phyloP scores from a whole-genome alignment of 2,888 invertebrate genomes.

The Pollenia labialis region DNA sequence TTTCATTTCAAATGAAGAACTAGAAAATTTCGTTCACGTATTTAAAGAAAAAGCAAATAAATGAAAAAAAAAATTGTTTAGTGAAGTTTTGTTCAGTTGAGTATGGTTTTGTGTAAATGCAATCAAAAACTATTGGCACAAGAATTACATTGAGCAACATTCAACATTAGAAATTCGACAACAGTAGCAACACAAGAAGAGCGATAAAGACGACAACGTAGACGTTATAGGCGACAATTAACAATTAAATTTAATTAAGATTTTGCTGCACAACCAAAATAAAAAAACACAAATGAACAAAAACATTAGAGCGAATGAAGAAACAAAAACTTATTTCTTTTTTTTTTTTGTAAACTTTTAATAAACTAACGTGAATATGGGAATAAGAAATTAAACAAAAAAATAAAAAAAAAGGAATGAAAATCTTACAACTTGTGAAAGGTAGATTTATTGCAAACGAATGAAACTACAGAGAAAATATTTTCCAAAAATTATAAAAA shows the following conservation, averaged over 20 bases:
- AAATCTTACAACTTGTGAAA: conserved; percentile 37
- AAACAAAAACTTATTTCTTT: conserved; percentile 38
- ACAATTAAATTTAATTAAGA: conserved; percentile 76
- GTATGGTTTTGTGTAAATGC: conserved; percentile 59
- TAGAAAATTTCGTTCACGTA: conserved; percentile 61
- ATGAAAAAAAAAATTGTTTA: conserved; percentile 55
- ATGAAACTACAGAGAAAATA: conserved; percentile 6
- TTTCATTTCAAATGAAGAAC: conserved; percentile 5
- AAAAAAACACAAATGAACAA: conserved; percentile 38
- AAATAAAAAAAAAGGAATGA: not conserved
- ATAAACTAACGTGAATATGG: conserved; percentile 49
- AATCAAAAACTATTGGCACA: conserved; percentile 70
- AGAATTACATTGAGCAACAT: conserved; percentile 31
- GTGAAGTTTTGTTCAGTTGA: conserved; percentile 41
- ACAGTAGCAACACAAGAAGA: not conserved
- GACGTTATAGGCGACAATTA: conserved; percentile 69
- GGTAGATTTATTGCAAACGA: conserved; percentile 59
- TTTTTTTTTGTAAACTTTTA: conserved; percentile 36
- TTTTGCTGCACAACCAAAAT: conserved; percentile 63
- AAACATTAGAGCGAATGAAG: not conserved
- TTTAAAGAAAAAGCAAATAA: conserved; percentile 46
- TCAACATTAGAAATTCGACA: conserved; percentile 22
- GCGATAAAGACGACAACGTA: conserved; percentile 25
- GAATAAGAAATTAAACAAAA: not conserved
- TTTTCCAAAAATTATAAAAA: not conserved